Base-by-base conservation (phyloP, 2,113 vertebrate genomes). In the Silurus meridionalis region DNA sequence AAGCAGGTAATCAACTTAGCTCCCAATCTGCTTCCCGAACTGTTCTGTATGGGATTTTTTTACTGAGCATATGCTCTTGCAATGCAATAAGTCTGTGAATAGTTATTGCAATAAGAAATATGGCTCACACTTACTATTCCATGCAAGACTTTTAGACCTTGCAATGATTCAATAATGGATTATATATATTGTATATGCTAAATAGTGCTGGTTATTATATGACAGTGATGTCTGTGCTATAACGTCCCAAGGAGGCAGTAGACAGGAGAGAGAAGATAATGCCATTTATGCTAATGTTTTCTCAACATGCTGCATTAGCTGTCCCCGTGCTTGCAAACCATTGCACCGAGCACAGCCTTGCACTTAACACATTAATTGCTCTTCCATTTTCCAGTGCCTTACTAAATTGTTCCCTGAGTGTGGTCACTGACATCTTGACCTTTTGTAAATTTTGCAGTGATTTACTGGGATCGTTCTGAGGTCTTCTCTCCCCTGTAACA, bases 311-410 rank as follows among this genome's bases (percentile, higher is more conserved):
- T 81, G 80, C 75, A 77, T 87, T 89, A 87, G 23, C 72, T 72
- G 60, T 28, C 77, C 55, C 46, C 5, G 5, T 77, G 71, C 85
- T 84, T 57, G 57, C 67, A 57, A 77, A 46, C 55, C 37, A 15
- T 58, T 83, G 80, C n/a, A 77, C 13, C 17, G 46, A 55, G 69
- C 80, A 75, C 66, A 83, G 86, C 82, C 28, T 84, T 86, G 66
- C 83, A 88, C 87, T 90, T 86, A 88, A 79, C 84, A 90, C 84
- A 81, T 86, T 86, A 88, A 90, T 88, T 90, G 86, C 84, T 77
- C 84, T 78, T 88, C 86, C 81, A 88, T 88, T 90, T 88, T 84
- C 81, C 84, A 88, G 83, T 88, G 84, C 81, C 84, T 90, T 72
- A 78, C 81, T 84, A 86, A 90, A 90, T 90, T 84, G 82, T 88